These are phyloP conservation scores for Oryzias sinensis DNA, from an alignment of 2,797 vertebrate genomes.

Conservation along the genomic window DNA sequence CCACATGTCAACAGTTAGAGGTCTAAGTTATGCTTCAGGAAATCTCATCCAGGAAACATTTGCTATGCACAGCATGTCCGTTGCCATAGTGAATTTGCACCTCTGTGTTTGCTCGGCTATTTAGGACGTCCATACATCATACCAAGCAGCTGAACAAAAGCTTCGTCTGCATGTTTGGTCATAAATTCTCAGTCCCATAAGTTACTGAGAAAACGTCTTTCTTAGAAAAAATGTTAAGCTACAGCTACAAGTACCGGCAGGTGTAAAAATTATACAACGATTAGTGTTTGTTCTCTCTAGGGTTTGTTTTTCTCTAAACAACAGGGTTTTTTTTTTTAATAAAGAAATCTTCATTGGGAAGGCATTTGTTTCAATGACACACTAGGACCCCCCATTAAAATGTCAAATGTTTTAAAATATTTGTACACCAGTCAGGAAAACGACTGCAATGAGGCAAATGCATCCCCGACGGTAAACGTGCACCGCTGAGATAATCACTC, in stretches of 20 bases:
- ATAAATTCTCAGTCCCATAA: too few relatives aligned
- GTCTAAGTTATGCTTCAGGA: not conserved
- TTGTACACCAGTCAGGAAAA: not conserved
- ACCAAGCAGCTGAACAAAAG: too few relatives aligned
- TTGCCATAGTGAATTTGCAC: slow-evolving; percentile 4
- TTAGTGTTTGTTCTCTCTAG: too few relatives aligned
- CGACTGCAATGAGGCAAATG: not conserved
- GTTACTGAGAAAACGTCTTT: too few relatives aligned
- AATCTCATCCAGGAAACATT: not conserved
- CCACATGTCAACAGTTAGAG: slow-evolving; percentile 3
- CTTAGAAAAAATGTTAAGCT: too few relatives aligned
- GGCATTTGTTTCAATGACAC: not conserved
- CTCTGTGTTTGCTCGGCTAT: not conserved
- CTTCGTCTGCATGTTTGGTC: too few relatives aligned
- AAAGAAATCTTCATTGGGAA: not conserved
- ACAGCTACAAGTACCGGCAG: too few relatives aligned
- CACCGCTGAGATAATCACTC: not conserved
- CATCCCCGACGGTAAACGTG: not conserved
- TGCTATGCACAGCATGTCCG: not conserved
- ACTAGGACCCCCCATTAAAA: not conserved
- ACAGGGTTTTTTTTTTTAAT: too few relatives aligned
- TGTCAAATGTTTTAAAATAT: not conserved
- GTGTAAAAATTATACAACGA: too few relatives aligned
- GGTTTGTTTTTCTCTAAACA: too few relatives aligned
- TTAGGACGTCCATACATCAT: not conserved